phyloP scores from a whole-genome alignment of 1,140 invertebrate species.

The Lepidotrigona ventralis region DNA sequence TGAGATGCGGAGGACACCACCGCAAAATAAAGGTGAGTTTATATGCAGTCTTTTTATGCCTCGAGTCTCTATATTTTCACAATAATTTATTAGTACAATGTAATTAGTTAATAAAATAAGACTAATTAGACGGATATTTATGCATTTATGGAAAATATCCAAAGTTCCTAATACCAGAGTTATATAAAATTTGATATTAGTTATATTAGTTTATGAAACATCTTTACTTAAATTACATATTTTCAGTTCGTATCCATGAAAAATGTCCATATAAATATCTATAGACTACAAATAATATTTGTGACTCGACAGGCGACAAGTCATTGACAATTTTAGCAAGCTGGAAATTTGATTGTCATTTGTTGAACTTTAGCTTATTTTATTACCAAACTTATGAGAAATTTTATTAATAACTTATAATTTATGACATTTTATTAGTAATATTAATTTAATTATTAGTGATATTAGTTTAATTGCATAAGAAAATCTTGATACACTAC shows the following conservation, averaged over 20 bases:
- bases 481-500: too few relatives aligned
- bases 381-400: background rate
- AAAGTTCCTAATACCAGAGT: background rate
- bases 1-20: constrained; percentile 79
- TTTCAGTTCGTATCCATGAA: background rate
- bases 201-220: too few relatives aligned
- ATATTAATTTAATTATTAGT: background rate
- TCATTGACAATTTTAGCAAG: background rate
- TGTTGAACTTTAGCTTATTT: background rate
- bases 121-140: background rate
- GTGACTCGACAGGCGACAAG: background rate
- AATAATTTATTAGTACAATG: background rate
- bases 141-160: background rate
- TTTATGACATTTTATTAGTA: background rate
- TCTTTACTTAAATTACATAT: background rate
- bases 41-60: background rate
- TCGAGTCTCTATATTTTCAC: background rate
- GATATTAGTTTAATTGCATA: too few relatives aligned
- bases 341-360: background rate
- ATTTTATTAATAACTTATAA: background rate
- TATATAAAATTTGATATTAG: background rate
- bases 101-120: background rate
- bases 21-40: constrained; percentile 76
- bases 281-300: background rate
- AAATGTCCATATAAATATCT: background rate